These are phyloP conservation scores for Volucella inflata DNA, from an alignment of 2,888 invertebrate genomes.

Conservation along the genomic window DNA sequence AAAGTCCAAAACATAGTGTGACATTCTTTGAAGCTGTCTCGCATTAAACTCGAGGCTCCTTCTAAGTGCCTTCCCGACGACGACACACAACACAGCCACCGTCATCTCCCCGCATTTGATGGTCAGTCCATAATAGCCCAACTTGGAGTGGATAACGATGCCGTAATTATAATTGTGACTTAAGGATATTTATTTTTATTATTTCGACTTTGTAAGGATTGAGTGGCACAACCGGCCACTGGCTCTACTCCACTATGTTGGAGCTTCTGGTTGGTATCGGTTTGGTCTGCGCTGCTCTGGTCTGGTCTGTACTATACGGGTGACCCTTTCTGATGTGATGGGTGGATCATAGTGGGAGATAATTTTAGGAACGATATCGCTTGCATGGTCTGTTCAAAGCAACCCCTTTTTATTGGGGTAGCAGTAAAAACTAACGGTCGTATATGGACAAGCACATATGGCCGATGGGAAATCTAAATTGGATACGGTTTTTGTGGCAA, in stretches of 20 bases:
- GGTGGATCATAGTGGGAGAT: background rate
- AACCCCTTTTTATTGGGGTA: constrained; percentile 68
- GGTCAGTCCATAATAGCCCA: constrained; percentile 52
- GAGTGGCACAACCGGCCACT: constrained; percentile 26
- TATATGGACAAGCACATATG: constrained; percentile 46
- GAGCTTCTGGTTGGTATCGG: background rate
- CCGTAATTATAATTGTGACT: constrained; percentile 71
- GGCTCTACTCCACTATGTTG: background rate
- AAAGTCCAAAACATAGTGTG: background rate
- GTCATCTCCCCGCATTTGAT: constrained; percentile 33
- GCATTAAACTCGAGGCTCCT: constrained; percentile 14
- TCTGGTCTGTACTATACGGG: constrained; percentile 32
- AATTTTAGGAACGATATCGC: constrained; percentile 39
- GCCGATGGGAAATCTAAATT: constrained; percentile 65
- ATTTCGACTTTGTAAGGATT: constrained; percentile 65
- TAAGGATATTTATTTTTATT: constrained; percentile 74
- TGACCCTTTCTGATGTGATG: constrained; percentile 16
- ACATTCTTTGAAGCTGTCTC: constrained; percentile 44
- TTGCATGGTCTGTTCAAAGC: background rate
- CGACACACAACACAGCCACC: background rate
- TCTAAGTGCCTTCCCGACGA: background rate
- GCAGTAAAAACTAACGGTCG: constrained; percentile 68
- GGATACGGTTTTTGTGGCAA: constrained; percentile 59
- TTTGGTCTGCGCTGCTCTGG: background rate
- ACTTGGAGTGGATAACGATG: constrained; percentile 55